These are phyloP conservation scores for Orchestes rusci DNA, from an alignment of 2,888 invertebrate species.

Conservation along the genomic window DNA sequence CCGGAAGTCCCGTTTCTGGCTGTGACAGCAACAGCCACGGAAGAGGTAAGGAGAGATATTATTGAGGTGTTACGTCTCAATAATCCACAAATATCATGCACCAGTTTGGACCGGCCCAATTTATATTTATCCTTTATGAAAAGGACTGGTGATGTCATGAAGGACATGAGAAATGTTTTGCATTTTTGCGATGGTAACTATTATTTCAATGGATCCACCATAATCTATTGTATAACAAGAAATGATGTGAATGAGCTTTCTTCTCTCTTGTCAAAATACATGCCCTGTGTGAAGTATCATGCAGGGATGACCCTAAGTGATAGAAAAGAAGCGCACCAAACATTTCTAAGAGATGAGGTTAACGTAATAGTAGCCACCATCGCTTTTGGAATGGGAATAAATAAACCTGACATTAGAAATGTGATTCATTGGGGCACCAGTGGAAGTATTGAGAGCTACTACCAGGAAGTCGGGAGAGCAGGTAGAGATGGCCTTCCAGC, in stretches of 20 bases:
- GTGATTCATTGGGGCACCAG: conserved; percentile 68
- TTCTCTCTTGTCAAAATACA: conserved; percentile 39
- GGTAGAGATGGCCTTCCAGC: conserved; percentile 62
- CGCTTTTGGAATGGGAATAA: conserved; percentile 68
- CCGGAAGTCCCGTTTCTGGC: conserved; percentile 58
- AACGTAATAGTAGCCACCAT: conserved; percentile 57
- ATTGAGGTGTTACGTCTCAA: conserved; percentile 48
- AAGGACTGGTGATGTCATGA: conserved; percentile 37
- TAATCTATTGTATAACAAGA: conserved; percentile 63
- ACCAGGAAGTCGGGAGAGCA: conserved; percentile 69
- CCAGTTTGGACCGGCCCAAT: conserved; percentile 64
- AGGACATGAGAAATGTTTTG: conserved; percentile 38
- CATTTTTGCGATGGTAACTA: conserved; percentile 28
- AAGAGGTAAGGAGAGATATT: conserved; percentile 56
- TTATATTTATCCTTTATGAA: conserved; percentile 51
- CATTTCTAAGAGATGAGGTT: conserved; percentile 56
- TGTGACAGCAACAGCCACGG: conserved; percentile 66
- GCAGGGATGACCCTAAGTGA: conserved; percentile 50
- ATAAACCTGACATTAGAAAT: conserved; percentile 61
- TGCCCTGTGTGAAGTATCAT: conserved; percentile 62
- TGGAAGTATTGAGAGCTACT: conserved; percentile 62
- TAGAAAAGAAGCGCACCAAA: conserved; percentile 52
- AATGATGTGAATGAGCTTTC: conserved; percentile 52
- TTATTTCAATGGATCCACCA: conserved; percentile 53
- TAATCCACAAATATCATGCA: conserved; percentile 49